Percentiles rank a stretch among this genome's conserved stretches.
Evolutionary conservation across 2,888 invertebrate species (phyloP).

Genomic region (Eustalomyia histrio): DNA sequence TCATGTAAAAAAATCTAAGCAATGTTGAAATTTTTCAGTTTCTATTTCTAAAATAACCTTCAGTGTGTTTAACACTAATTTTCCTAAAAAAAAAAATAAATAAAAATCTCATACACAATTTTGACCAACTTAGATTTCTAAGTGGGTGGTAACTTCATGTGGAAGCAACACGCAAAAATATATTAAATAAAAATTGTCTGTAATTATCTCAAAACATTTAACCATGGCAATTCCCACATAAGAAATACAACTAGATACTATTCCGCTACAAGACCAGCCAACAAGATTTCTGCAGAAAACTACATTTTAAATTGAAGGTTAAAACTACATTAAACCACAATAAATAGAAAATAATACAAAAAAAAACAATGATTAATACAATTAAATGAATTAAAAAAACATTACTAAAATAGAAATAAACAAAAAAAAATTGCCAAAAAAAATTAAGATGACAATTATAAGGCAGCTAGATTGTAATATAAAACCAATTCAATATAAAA

Average conservation of each 20-base stretch:
- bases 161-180: neutral
- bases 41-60: too few relatives aligned
- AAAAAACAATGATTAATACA: neutral
- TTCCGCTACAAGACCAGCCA: neutral
- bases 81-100: too few relatives aligned
- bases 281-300: neutral
- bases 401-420: neutral
- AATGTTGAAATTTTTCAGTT: too few relatives aligned
- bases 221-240: conserved; percentile 27
- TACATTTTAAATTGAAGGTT: conserved; percentile 1
- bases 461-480: neutral
- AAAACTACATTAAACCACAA: neutral
- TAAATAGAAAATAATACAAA: neutral
- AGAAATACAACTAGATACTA: neutral
- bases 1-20: too few relatives aligned
- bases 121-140: neutral
- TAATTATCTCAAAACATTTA: conserved; percentile 41
- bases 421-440: neutral
- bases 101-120: neutral
- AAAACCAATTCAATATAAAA: too few relatives aligned
- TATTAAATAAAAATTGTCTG: conserved; percentile 1
- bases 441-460: neutral
- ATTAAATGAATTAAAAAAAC: neutral
- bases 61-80: too few relatives aligned
- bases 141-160: neutral